These are phyloP conservation scores for Stictonetta naevosa DNA, from an alignment of 2,113 vertebrate species.

Conservation along the genomic window DNA sequence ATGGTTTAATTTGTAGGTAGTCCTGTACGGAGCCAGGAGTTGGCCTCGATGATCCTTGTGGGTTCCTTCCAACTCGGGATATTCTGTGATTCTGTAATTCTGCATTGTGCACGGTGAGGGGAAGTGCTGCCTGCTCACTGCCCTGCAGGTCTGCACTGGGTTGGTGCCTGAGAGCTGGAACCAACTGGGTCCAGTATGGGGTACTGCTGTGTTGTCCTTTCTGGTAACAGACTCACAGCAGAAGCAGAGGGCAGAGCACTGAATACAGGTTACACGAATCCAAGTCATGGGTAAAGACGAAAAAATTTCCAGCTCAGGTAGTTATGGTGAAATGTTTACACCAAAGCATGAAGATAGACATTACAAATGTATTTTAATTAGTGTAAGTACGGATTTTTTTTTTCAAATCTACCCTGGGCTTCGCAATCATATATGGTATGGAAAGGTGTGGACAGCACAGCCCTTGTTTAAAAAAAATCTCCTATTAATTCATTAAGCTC, in stretches of 20 bases:
- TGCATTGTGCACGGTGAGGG: not conserved
- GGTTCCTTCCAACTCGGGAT: no score
- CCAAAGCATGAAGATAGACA: not conserved
- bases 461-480: not conserved
- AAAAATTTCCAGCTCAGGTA: not conserved
- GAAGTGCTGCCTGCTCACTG: not conserved
- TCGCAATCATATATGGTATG: not conserved
- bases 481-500: not conserved
- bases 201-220: not conserved
- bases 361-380: not conserved
- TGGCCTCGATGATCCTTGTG: no score
- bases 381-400: not conserved
- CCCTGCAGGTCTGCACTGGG: not conserved
- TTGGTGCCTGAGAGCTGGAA: not conserved
- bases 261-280: not conserved
- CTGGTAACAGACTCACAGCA: not conserved
- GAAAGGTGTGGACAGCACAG: not conserved
- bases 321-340: not conserved
- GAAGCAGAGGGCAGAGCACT: not conserved
- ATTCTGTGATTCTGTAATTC: no score
- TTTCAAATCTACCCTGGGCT: not conserved
- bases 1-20: no score
- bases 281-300: not conserved
- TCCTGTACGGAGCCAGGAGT: no score
- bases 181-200: not conserved